Evolutionary conservation across 37 sponge, comb jelly and placozoan species (phyloP), one percentile per base, ranked within the genome.

Genomic region (Agelas oroides): DNA sequence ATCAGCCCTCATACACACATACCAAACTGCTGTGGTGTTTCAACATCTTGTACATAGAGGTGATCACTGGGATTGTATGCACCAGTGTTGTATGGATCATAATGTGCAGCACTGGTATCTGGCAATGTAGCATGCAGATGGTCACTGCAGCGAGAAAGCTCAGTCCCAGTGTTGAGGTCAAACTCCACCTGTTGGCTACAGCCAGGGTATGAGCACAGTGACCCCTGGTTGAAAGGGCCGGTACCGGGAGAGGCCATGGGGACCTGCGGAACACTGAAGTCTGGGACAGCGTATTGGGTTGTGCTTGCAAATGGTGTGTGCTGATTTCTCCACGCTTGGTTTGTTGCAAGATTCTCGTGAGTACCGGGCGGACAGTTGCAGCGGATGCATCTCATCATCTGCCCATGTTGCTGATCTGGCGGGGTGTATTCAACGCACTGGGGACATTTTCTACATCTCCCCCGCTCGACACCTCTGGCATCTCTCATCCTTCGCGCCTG

Each of bases 141-240:
- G 52, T 18, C 30, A 66, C n/a, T 11, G 37, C 90, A 90, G 46
- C 38, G 55, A 1, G 20, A 2, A 53, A 27, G n/a, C 27, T 90
- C 73, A 28, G 2, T 33, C 20, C 90, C 90, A 41, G 85, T 73
- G 69, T 90, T 90, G 19, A 84, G 52, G 58, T 90, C 85, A 59
- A 84, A 90, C 5, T 73, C 68, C 11, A 84, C 90, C 11, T 31
- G 20, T 8, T 73, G 19, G 24, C 21, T 64, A 73, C 90, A 90
- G 17, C 73, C 65, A 3, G 69, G 61, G 28, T 38, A 64, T 12
- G 46, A 46, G 46, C 46, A 46, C 3, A 3, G 46, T 13, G 36
- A 5, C 53, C 84, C 73, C 37, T 21, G n/a, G 21, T 69, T 23
- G 70, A 21, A 35, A 46, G 3, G 46, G 28, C 63, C 28, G 33